Conservation (phyloP, 2,113 vertebrate species). For the Copsychus sechellarum region DNA sequence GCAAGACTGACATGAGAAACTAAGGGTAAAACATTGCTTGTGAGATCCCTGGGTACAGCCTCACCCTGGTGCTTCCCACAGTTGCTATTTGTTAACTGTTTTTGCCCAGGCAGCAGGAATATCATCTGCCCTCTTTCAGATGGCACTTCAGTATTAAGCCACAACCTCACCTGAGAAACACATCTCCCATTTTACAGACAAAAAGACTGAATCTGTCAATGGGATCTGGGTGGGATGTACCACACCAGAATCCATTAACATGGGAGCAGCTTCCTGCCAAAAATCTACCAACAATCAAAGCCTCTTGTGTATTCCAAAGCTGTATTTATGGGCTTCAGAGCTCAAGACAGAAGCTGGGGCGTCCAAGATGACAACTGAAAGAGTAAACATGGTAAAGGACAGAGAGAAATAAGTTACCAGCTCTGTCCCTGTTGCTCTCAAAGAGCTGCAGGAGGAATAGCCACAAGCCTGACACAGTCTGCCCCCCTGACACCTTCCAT, state of each 20-base stretch:
- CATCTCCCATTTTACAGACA: neutral
- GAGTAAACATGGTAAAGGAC: neutral
- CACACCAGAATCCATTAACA: neutral
- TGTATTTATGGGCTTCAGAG: neutral
- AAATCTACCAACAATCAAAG: neutral
- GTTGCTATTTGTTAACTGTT: neutral
- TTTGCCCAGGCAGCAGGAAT: neutral
- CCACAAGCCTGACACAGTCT: neutral
- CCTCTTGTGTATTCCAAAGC: neutral
- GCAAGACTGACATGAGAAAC: neutral
- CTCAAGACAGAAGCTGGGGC: neutral
- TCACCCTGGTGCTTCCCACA: neutral
- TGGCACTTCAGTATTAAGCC: neutral
- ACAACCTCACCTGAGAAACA: neutral
- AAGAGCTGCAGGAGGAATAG: neutral
- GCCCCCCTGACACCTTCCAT: neutral
- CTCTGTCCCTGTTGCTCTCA: neutral
- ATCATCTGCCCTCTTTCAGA: neutral
- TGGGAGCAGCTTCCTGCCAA: neutral
- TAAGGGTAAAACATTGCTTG: neutral
- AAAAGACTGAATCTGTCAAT: neutral
- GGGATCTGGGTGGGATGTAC: neutral
- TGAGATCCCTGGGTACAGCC: neutral
- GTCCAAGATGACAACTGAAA: neutral
- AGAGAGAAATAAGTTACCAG: neutral